A percentile compares a stretch with the other conserved stretches of the same genome.
These are phyloP conservation scores for Cyclopterus lumpus DNA, from an alignment of 2,797 vertebrate genomes.

Conservation along the genomic window DNA sequence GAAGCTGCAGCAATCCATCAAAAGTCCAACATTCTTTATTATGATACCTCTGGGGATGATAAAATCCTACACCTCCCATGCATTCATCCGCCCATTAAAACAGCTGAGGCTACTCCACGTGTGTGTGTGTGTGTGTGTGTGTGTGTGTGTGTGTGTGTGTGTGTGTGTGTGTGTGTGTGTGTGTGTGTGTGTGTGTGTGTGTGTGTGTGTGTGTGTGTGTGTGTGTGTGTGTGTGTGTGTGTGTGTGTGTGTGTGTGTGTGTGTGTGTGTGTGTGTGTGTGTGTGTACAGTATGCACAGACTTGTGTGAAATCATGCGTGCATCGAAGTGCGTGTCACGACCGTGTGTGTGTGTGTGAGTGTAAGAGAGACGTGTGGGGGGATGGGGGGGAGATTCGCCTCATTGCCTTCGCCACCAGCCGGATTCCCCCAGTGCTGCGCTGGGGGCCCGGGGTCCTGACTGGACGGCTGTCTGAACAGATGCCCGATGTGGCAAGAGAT, in stretches of 20 bases:
- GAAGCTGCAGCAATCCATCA: slow-evolving; percentile 76
- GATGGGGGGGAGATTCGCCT: slow-evolving; percentile 68
- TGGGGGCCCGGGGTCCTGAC: slow-evolving; percentile 41
- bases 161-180: slow-evolving; percentile 9
- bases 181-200: slow-evolving; percentile 26
- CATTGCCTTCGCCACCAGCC: slow-evolving; percentile 72
- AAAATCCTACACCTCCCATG: slow-evolving; percentile 70
- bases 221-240: neutral
- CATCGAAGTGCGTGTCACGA: slow-evolving; percentile 61
- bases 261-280: slow-evolving; percentile 2
- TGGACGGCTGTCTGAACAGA: slow-evolving; percentile 58
- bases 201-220: slow-evolving; percentile 22
- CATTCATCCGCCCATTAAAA: slow-evolving; percentile 61
- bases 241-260: neutral
- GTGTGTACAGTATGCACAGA: slow-evolving; percentile 23
- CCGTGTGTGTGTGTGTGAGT: slow-evolving; percentile 49
- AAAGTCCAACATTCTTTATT: slow-evolving; percentile 59
- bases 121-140: slow-evolving; percentile 4
- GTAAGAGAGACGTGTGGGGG: slow-evolving; percentile 39
- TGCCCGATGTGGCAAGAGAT: slow-evolving; percentile 60
- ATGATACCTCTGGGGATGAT: slow-evolving; percentile 65
- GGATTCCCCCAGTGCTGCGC: slow-evolving; percentile 42
- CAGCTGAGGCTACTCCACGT: slow-evolving; percentile 47
- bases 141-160: slow-evolving; percentile 10
- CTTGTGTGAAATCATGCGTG: slow-evolving; percentile 56